phyloP scores from a whole-genome alignment of 2,797 vertebrate genomes.

The Oreochromis mossambicus region DNA sequence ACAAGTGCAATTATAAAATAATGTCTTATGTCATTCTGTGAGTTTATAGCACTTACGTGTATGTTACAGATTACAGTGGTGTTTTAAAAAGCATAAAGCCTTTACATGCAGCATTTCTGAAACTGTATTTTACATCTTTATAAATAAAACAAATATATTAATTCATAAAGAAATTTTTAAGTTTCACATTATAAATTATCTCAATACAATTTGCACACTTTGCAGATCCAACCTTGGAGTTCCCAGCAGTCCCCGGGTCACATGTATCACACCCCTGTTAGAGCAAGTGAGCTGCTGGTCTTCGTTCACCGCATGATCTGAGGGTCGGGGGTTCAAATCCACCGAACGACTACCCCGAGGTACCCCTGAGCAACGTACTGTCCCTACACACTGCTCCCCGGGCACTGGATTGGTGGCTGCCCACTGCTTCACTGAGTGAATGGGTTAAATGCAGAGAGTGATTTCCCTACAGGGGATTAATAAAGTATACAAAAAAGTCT shows the following conservation, averaged over 20 bases:
- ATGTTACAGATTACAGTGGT: neutral
- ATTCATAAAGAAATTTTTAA: neutral
- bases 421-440: neutral
- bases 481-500: neutral
- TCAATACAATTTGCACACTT: neutral
- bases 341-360: neutral
- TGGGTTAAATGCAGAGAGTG: neutral
- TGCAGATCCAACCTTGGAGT: neutral
- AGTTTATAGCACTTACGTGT: neutral
- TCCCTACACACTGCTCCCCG: neutral
- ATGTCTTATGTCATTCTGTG: neutral
- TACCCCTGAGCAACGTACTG: neutral
- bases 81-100: neutral
- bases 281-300: neutral
- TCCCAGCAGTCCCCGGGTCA: neutral
- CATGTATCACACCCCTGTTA: neutral
- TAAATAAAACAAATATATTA: neutral
- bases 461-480: neutral
- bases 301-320: neutral
- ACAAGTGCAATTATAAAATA: neutral
- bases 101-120: neutral
- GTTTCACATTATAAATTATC: neutral
- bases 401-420: no score
- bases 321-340: neutral
- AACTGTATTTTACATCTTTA: neutral